Percentiles rank a stretch among this genome's conserved stretches.
Evolutionary conservation across 1,140 invertebrate genomes (phyloP).

Genomic region (Oryctes rhinoceros): DNA sequence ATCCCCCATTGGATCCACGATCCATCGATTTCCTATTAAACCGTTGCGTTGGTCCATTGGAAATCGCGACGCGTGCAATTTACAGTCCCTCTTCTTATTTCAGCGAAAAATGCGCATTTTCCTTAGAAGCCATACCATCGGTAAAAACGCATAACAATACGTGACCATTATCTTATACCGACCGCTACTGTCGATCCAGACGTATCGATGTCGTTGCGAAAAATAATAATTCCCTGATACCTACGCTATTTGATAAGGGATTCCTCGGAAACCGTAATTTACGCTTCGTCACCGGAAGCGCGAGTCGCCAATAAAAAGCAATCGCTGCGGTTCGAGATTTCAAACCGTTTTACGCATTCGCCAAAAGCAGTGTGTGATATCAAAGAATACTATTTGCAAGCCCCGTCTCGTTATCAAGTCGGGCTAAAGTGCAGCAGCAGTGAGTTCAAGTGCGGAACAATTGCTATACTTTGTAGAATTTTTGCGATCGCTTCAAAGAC

Average conservation of each 20-base stretch:
- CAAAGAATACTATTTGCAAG: background rate
- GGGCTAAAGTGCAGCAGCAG: no score
- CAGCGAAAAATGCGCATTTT: background rate
- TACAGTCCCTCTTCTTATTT: background rate
- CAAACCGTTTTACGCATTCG: background rate
- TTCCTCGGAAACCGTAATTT: background rate
- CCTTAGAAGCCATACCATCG: background rate
- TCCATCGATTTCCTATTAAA: no score
- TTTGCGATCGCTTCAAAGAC: background rate
- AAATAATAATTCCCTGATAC: background rate
- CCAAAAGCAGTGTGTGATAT: background rate
- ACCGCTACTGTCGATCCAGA: background rate
- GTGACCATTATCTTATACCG: background rate
- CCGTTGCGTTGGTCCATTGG: no score
- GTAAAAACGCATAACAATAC: background rate
- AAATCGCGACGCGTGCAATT: no score
- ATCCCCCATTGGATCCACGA: no score
- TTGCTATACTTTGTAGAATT: no score
- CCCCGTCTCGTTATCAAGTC: background rate
- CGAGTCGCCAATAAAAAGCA: background rate
- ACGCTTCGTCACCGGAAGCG: slow-evolving; percentile 12
- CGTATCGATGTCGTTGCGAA: background rate
- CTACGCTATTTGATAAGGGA: background rate
- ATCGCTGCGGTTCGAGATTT: background rate
- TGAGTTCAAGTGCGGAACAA: no score